Evolutionary conservation across 2,113 vertebrate species (phyloP), one percentile per base, ranked within the genome.

Genomic region (Delphinapterus leucas): DNA sequence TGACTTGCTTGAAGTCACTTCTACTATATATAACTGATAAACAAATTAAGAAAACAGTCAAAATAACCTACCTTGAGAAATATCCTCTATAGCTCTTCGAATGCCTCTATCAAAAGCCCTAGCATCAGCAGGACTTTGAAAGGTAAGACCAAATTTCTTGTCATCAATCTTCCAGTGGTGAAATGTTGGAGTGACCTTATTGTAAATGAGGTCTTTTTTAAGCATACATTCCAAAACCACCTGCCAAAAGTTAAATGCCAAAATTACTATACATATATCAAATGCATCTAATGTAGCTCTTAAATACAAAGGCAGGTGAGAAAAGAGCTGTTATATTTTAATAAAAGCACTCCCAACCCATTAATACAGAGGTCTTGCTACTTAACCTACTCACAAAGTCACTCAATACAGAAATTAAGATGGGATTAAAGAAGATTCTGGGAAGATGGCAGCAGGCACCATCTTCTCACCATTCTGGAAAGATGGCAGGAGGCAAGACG

Each of bases 121-220:
- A 90, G 99, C 99, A 95, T 99, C 99, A 68, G 99, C 99, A 55
- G 99, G 99, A 98, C 99, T 99, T 98, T 99, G 99, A 99, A 99
- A 99, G n/a, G 99, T 99, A 98, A 99, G 99, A 97, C 99, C 99
- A 95, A 99, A 99, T 98, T 99, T 99, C 98, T 99, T 99, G 98
- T 99, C 99, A 97, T 99, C 99, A 98, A 99, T 99, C 98, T 99
- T 99, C 99, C 99, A 99, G 99, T 99, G 99, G 98, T 99, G 99
- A 99, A 99, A 99, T 97, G 99, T 99, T 98, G 99, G 99, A 97
- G 98, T 99, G 98, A 99, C 99, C 98, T 99, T 99, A 99, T 99
- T 99, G 98, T 99, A 99, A 98, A 99, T 98, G 44, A 99, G 98
- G 97, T 99, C 99, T 98, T 99, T 99, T 98, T 99, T 99, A 98